Conservation (phyloP, 1,140 invertebrate genomes). For the Achatina immaculata region DNA sequence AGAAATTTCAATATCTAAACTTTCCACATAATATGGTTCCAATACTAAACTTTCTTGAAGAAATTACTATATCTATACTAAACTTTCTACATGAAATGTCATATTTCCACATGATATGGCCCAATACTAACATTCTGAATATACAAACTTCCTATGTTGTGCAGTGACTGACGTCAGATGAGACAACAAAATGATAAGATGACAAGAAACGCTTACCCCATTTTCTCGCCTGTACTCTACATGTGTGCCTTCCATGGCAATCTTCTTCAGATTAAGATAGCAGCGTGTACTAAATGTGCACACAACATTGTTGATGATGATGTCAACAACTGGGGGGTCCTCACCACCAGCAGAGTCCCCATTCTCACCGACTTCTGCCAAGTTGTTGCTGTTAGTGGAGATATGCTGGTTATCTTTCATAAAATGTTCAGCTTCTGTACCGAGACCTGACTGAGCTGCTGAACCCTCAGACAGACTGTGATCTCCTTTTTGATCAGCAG, state of each 20-base stretch:
- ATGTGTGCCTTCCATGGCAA: constrained; percentile 92
- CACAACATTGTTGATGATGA: constrained; percentile 98
- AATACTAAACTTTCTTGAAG: too few species aligned
- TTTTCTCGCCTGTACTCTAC: constrained; percentile 96
- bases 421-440: not conserved
- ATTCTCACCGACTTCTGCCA: not conserved
- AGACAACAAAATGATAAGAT: too few species aligned
- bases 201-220: constrained; percentile 84
- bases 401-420: not conserved
- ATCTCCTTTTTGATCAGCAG: not conserved
- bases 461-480: not conserved
- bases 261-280: constrained; percentile 95
- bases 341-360: not conserved
- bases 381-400: not conserved
- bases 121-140: too few species aligned
- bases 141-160: too few species aligned
- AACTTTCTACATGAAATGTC: too few species aligned
- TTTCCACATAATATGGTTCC: too few species aligned
- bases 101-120: too few species aligned
- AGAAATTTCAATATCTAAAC: too few species aligned
- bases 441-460: not conserved
- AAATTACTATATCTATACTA: too few species aligned
- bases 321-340: constrained; percentile 75
- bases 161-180: too few species aligned
- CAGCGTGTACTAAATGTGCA: constrained; percentile 97